These are phyloP conservation scores for Diadophis punctatus DNA, from an alignment of 2,113 vertebrate genomes.

Conservation along the genomic window DNA sequence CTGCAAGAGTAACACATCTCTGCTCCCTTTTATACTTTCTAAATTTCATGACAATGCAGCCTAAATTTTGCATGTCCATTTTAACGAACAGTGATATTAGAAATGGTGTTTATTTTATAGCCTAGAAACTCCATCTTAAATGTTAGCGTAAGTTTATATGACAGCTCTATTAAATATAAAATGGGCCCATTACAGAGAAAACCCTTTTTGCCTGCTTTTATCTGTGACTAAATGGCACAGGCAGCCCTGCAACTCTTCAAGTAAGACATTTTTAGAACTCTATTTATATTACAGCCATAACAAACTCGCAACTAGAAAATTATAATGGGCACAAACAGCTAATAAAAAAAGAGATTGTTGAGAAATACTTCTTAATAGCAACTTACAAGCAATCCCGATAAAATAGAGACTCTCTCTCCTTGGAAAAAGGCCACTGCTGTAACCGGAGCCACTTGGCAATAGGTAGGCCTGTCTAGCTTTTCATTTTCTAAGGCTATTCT, in stretches of 20 bases:
- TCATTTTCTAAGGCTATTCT: slow-evolving; percentile 22
- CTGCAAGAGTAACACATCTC: too few species aligned
- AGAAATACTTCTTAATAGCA: slow-evolving; percentile 77
- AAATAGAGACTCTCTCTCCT: slow-evolving; percentile 53
- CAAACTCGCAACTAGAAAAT: slow-evolving; percentile 81
- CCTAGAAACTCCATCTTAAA: slow-evolving; percentile 76
- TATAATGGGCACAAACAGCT: slow-evolving; percentile 78
- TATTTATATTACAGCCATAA: slow-evolving; percentile 83
- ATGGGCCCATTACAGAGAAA: slow-evolving; percentile 72
- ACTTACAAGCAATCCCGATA: slow-evolving; percentile 70
- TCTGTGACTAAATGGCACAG: slow-evolving; percentile 72
- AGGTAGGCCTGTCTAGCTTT: slow-evolving; percentile 53
- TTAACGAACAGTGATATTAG: slow-evolving; percentile 72
- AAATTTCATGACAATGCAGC: slow-evolving; percentile 42
- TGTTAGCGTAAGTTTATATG: slow-evolving; percentile 74
- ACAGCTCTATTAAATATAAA: slow-evolving; percentile 80
- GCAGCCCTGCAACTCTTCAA: slow-evolving; percentile 76
- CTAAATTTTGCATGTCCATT: slow-evolving; percentile 50
- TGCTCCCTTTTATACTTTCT: slow-evolving; percentile 29
- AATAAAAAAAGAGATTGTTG: slow-evolving; percentile 82
- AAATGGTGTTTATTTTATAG: slow-evolving; percentile 77
- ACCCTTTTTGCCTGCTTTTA: slow-evolving; percentile 72
- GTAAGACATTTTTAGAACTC: slow-evolving; percentile 80
- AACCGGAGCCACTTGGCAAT: slow-evolving; percentile 60
- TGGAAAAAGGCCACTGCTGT: slow-evolving; percentile 62